phyloP scores from a whole-genome alignment of 23 tunicate species.

The Clavelina lepadiformis region DNA sequence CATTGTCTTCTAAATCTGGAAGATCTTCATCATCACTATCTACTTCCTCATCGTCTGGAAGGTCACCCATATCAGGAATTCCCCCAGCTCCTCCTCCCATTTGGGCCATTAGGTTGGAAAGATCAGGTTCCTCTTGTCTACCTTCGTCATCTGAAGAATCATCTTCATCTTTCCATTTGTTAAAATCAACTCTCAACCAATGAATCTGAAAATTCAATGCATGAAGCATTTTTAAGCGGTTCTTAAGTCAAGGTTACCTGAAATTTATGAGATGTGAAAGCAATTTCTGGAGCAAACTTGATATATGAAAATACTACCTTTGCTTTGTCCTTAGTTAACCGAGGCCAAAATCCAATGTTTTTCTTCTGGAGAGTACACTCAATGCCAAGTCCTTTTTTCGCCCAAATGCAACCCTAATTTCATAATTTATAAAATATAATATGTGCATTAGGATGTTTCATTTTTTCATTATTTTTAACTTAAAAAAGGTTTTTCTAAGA shows the following conservation, averaged over 20 bases:
- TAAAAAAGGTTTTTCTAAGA: too few relatives aligned
- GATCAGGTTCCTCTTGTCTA: background rate
- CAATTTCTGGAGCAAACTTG: background rate
- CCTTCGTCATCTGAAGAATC: slow-evolving; percentile 51
- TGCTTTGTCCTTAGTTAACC: slow-evolving; percentile 31
- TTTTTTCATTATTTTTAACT: too few relatives aligned
- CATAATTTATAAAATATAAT: too few relatives aligned
- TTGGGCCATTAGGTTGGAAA: slow-evolving; percentile 34
- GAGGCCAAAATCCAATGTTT: slow-evolving; percentile 42
- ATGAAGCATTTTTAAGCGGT: background rate
- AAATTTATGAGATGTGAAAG: background rate
- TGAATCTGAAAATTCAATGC: slow-evolving; percentile 28
- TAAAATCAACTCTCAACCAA: slow-evolving; percentile 71
- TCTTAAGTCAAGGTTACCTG: background rate
- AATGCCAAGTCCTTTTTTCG: slow-evolving; percentile 48
- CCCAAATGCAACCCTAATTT: slow-evolving; percentile 35
- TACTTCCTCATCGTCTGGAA: slow-evolving; percentile 32
- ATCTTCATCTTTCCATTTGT: slow-evolving; percentile 71
- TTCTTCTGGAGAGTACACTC: slow-evolving; percentile 49
- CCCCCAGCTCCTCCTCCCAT: slow-evolving; percentile 62
- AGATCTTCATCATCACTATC: slow-evolving; percentile 68
- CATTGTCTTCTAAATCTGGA: slow-evolving; percentile 34
- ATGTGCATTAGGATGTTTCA: too few relatives aligned
- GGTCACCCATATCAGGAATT: slow-evolving; percentile 55
- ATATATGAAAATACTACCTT: slow-evolving; percentile 12